A percentile compares a stretch with the other conserved stretches of the same genome.
phyloP scores from a whole-genome alignment of 2,113 vertebrate species.

The Corythaeola cristata region DNA sequence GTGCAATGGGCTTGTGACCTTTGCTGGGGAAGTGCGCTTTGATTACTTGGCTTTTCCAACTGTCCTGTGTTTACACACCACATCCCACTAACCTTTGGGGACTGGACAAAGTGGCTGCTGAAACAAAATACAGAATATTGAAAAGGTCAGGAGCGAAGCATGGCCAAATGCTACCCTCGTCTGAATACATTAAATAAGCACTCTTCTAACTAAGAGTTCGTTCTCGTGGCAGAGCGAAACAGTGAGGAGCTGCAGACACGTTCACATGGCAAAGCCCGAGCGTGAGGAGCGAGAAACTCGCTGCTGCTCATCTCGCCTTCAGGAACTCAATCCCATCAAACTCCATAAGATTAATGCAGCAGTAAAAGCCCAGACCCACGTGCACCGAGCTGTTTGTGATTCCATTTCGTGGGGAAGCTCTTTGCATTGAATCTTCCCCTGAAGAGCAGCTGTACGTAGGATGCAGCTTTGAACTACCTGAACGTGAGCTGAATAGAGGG shows the following conservation, averaged over 20 bases:
- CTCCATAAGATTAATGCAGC: fast-evolving
- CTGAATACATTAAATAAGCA: neutral
- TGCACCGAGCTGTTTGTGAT: no score
- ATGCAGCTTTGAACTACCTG: neutral
- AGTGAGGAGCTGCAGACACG: neutral
- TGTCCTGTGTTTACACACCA: neutral
- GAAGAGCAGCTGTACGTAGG: neutral
- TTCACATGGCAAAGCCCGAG: fast-evolving
- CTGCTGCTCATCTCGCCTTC: neutral
- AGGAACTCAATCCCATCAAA: neutral
- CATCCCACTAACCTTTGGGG: neutral
- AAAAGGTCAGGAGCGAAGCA: neutral
- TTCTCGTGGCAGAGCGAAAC: neutral
- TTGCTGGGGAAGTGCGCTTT: neutral
- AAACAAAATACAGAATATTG: neutral
- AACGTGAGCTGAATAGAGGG: neutral
- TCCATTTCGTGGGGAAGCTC: neutral
- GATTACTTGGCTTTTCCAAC: neutral
- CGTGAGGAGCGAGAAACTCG: fast-evolving
- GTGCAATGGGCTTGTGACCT: neutral
- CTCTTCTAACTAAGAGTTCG: neutral
- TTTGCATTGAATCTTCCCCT: neutral
- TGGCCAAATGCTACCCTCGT: neutral
- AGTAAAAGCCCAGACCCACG: fast-evolving
- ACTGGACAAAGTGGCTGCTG: neutral